Evolutionary conservation across 1,140 invertebrate species (phyloP).

Genomic region (Ganaspis sp.): DNA sequence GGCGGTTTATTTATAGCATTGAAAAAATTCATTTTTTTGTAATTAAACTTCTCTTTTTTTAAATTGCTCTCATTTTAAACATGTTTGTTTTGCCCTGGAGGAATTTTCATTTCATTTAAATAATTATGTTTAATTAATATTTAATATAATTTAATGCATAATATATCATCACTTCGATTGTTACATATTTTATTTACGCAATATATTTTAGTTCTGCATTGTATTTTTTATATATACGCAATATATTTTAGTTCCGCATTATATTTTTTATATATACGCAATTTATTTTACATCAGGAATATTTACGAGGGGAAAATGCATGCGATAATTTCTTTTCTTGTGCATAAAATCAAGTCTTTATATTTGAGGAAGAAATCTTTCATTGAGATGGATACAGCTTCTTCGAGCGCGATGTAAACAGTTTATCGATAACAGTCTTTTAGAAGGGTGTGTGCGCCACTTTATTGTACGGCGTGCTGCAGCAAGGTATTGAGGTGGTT

Average conservation of each 20-base stretch:
- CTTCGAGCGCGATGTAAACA: conserved; percentile 6
- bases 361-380: conserved; percentile 8
- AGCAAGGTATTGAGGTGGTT: background rate
- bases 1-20: background rate
- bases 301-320: background rate
- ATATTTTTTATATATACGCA: too few species aligned
- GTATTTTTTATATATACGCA: too few species aligned
- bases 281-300: background rate
- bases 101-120: too few species aligned
- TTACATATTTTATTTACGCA: too few species aligned
- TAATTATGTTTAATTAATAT: too few species aligned
- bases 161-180: too few species aligned
- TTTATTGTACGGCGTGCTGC: background rate
- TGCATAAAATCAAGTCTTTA: background rate
- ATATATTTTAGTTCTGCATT: too few species aligned
- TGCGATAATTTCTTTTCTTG: background rate
- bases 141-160: too few species aligned
- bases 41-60: too few species aligned
- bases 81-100: too few species aligned
- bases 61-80: too few species aligned
- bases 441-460: conserved; percentile 1
- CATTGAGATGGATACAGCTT: background rate
- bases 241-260: too few species aligned
- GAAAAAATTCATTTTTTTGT: background rate
- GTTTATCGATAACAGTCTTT: conserved; percentile 8